These are phyloP conservation scores for Athetis lepigone DNA, from an alignment of 2,888 invertebrate species.

Conservation along the genomic window DNA sequence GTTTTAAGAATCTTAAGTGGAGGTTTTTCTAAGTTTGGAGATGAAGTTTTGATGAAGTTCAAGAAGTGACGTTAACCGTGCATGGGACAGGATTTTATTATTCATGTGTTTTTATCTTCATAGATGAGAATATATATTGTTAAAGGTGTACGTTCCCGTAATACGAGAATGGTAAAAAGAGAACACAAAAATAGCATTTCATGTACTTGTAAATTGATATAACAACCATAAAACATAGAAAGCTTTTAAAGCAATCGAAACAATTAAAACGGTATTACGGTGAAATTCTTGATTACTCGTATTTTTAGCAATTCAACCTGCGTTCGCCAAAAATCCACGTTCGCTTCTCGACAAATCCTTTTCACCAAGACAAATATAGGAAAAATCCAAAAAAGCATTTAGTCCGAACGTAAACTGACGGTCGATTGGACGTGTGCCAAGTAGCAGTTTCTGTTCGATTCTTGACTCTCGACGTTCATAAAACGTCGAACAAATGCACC, in stretches of 20 bases:
- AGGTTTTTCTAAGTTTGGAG: conserved; percentile 30
- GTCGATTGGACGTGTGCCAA: conserved; percentile 67
- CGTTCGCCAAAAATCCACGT: conserved; percentile 46
- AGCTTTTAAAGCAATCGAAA: not conserved
- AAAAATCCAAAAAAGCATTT: conserved; percentile 62
- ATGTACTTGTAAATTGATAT: not conserved
- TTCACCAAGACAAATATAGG: conserved; percentile 61
- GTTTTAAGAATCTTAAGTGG: conserved; percentile 54
- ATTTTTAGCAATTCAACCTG: conserved; percentile 29
- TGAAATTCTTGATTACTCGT: conserved; percentile 40
- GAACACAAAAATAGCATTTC: too few species aligned
- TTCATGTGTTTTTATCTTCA: too few species aligned
- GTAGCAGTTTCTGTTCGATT: conserved; percentile 62
- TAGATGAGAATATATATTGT: too few species aligned
- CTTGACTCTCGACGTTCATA: conserved; percentile 63
- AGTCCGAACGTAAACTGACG: conserved; percentile 66
- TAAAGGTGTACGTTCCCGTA: too few species aligned
- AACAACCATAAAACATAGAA: conserved; percentile 9
- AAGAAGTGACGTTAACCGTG: not conserved
- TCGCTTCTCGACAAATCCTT: conserved; percentile 59
- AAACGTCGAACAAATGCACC: conserved; percentile 64
- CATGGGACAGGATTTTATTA: too few species aligned
- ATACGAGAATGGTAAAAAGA: too few species aligned
- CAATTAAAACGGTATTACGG: conserved; percentile 19
- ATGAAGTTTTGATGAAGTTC: conserved; percentile 4